A percentile compares a stretch with the other conserved stretches of the same genome.
Conservation (phyloP, 2,797 vertebrate genomes). For the Rhynchotus rufescens region DNA sequence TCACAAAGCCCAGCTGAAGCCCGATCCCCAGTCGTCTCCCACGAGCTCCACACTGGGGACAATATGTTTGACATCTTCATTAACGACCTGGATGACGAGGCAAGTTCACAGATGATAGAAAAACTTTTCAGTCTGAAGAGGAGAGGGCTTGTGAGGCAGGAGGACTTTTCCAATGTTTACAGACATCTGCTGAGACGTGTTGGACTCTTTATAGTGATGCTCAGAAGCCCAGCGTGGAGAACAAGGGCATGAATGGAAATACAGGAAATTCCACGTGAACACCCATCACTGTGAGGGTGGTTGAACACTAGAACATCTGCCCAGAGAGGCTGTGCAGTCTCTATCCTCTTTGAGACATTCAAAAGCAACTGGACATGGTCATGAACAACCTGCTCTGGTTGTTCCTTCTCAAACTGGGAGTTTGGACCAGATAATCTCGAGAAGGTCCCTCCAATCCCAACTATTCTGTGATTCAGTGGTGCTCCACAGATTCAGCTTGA, state of each 20-base stretch:
- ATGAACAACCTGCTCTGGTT: not conserved
- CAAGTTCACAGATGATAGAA: no score
- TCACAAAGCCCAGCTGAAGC: not conserved
- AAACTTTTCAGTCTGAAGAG: not conserved
- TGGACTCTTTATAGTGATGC: not conserved
- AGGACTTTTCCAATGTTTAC: not conserved
- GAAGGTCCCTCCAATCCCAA: not conserved
- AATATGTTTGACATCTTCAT: no score
- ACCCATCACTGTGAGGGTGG: not conserved
- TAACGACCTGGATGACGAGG: no score
- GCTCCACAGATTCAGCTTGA: not conserved
- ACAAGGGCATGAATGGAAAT: not conserved
- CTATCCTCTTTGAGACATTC: not conserved
- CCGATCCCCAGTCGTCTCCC: no score
- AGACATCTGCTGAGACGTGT: not conserved
- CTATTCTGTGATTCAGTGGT: not conserved
- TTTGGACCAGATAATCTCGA: not conserved
- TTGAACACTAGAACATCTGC: not conserved
- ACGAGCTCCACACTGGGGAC: no score
- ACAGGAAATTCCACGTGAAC: not conserved
- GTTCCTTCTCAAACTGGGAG: not conserved
- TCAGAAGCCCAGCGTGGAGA: not conserved
- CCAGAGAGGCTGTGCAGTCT: not conserved
- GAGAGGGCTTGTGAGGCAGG: not conserved
- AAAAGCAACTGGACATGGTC: not conserved